A percentile compares a stretch with the other conserved stretches of the same genome.
Evolutionary conservation across 2,113 vertebrate species (phyloP).

Genomic region (Podilymbus podiceps): DNA sequence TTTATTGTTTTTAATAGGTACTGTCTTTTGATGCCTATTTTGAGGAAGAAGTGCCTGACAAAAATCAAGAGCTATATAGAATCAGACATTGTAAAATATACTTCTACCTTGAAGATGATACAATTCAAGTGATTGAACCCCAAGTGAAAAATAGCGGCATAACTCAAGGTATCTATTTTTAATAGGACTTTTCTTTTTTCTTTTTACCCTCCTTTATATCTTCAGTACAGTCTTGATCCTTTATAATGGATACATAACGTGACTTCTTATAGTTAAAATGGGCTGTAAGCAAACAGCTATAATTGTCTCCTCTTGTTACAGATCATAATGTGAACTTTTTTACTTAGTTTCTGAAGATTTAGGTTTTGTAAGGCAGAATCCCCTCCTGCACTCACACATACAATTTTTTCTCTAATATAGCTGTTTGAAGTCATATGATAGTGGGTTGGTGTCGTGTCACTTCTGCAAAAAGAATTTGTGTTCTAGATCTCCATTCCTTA

Average conservation of each 20-base stretch:
- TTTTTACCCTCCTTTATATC: not conserved
- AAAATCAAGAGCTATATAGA: constrained; percentile 77
- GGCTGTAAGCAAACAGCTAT: not conserved
- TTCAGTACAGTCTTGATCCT: not conserved
- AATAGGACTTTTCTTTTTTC: not conserved
- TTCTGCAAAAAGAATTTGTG: not conserved
- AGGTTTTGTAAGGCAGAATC: not conserved
- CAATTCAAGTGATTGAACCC: constrained; percentile 90
- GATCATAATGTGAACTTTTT: not conserved
- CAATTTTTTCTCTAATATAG: not conserved
- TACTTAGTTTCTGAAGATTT: not conserved
- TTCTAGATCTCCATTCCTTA: not conserved
- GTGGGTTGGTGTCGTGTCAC: not conserved
- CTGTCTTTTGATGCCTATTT: constrained; percentile 89
- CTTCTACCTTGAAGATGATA: constrained; percentile 92
- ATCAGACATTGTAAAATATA: constrained; percentile 89
- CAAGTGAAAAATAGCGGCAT: constrained; percentile 84
- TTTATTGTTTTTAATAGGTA: constrained; percentile 75
- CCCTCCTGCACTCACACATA: not conserved
- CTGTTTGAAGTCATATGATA: not conserved
- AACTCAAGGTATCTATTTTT: constrained; percentile 82
- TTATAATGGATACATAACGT: not conserved
- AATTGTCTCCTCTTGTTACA: not conserved
- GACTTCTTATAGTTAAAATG: not conserved
- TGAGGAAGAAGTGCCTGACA: constrained; percentile 80